Conservation (phyloP, 2,113 vertebrate species). For the Cheirogaleus medius region DNA sequence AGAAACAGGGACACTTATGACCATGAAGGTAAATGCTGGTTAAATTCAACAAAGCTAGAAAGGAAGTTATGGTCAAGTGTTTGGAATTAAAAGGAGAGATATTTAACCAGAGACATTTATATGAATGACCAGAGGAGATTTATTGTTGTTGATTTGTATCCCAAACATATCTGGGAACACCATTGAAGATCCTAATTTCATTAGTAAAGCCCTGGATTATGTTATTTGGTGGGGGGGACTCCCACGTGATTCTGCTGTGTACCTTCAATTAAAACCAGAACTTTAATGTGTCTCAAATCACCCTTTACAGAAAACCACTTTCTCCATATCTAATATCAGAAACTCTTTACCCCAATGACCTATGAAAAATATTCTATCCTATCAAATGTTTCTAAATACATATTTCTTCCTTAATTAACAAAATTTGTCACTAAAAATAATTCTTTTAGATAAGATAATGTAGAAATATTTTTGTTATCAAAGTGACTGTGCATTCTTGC, state of each 20-base stretch:
- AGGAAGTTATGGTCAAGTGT: not conserved
- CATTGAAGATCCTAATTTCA: not conserved
- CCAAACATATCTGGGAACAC: not conserved
- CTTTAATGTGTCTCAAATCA: not conserved
- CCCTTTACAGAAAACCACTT: not conserved
- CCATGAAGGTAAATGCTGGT: not conserved
- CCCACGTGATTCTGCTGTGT: not conserved
- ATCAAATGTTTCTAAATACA: too few relatives aligned
- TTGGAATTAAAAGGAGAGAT: not conserved
- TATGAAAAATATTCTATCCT: not conserved
- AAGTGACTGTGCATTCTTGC: not conserved
- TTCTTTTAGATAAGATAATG: not conserved
- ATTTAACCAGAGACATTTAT: not conserved
- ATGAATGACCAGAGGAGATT: not conserved
- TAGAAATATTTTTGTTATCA: not conserved
- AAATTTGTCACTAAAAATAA: not conserved
- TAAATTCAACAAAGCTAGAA: not conserved
- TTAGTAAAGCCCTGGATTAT: not conserved
- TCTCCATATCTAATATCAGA: not conserved
- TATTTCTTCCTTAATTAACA: not conserved
- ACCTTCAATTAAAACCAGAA: not conserved
- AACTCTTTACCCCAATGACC: not conserved
- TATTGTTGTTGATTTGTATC: not conserved
- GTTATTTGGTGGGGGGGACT: not conserved
- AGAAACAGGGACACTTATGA: not conserved